These are phyloP conservation scores for Tragulus kanchil DNA, from an alignment of 2,113 vertebrate genomes.

Conservation along the genomic window DNA sequence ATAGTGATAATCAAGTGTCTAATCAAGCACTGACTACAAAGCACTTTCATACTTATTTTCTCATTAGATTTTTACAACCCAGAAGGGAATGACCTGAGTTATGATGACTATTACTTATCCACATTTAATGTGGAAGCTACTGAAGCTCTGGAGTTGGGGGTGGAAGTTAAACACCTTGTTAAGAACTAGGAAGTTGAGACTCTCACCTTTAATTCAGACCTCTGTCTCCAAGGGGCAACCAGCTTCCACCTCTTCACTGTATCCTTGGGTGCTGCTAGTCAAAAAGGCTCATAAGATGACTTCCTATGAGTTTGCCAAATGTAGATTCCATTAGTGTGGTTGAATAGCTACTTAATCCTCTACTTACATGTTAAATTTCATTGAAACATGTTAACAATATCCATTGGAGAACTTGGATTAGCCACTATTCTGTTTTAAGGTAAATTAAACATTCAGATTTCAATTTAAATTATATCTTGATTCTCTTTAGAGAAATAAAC, in stretches of 20 bases:
- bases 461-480: constrained; percentile 28
- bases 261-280: not conserved
- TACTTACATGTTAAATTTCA: constrained; percentile 22
- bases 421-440: constrained; percentile 37
- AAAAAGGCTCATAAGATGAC: not conserved
- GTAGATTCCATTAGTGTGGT: not conserved
- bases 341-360: constrained; percentile 37
- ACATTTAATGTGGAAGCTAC: not conserved
- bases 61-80: not conserved
- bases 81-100: not conserved
- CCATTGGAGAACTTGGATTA: constrained; percentile 42
- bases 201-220: constrained; percentile 1
- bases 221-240: constrained; percentile 12
- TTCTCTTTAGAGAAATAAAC: constrained; percentile 47
- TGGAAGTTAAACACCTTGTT: not conserved
- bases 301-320: not conserved
- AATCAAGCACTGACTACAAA: not conserved
- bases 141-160: not conserved
- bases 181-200: not conserved
- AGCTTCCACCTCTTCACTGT: not conserved
- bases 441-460: constrained; percentile 55
- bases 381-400: not conserved
- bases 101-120: not conserved
- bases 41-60: constrained; percentile 4
- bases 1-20: not conserved